Percentiles rank a stretch among this genome's conserved stretches.
phyloP scores from a whole-genome alignment of 2,113 vertebrate species.

The Myxocyprinus asiaticus region DNA sequence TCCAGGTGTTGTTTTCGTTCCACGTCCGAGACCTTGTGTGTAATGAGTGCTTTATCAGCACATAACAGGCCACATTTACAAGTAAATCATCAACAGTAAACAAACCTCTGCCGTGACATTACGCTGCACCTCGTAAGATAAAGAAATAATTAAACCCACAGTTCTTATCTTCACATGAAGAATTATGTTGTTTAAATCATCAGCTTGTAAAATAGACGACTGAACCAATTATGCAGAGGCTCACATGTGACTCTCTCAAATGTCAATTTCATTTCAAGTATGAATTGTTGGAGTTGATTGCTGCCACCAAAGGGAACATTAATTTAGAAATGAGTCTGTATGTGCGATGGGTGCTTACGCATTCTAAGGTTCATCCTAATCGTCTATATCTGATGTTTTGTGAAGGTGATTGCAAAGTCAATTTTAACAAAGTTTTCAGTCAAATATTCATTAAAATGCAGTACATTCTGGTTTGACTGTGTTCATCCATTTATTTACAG shows the following conservation, averaged over 20 bases:
- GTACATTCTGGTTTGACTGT: too few species aligned
- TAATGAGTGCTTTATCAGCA: slow-evolving; percentile 75
- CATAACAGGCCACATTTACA: slow-evolving; percentile 66
- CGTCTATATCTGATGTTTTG: too few species aligned
- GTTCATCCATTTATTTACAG: too few species aligned
- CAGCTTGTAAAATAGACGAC: slow-evolving; percentile 43
- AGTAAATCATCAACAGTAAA: slow-evolving; percentile 63
- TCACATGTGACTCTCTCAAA: slow-evolving; percentile 45
- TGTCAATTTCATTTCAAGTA: slow-evolving; percentile 44
- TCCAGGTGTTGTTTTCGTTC: slow-evolving; percentile 54
- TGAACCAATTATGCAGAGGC: slow-evolving; percentile 60
- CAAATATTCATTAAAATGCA: too few species aligned
- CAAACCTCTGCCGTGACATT: slow-evolving; percentile 62
- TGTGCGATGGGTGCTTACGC: too few species aligned
- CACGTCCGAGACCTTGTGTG: slow-evolving; percentile 50
- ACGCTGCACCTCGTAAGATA: slow-evolving; percentile 65
- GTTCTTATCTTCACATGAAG: slow-evolving; percentile 57
- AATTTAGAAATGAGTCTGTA: too few species aligned
- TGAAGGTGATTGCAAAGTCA: too few species aligned
- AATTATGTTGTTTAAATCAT: slow-evolving; percentile 62
- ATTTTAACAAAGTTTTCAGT: too few species aligned
- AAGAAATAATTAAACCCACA: slow-evolving; percentile 67
- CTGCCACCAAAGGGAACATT: too few species aligned
- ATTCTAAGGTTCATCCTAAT: too few species aligned
- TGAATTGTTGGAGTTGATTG: slow-evolving; percentile 20